Percentiles rank a stretch among this genome's conserved stretches.
Conservation (phyloP, 2,797 vertebrate species). For the Acridotheres tristis region DNA sequence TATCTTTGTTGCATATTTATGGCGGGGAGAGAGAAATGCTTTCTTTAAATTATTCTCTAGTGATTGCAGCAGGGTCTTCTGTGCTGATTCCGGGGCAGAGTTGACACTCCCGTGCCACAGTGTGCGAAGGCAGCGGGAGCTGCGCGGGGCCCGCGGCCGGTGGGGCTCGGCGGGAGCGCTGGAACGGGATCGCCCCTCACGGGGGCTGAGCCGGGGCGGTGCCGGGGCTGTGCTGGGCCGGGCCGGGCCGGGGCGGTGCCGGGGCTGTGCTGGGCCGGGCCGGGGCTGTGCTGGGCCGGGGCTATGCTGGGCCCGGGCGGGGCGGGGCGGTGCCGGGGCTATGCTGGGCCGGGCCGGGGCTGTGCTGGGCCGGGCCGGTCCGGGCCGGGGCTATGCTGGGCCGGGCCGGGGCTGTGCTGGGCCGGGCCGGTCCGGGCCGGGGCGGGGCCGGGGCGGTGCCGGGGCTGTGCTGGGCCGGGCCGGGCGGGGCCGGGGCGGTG, state of each 20-base stretch:
- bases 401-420: no score
- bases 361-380: no score
- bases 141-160: not conserved
- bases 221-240: not conserved
- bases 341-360: not conserved
- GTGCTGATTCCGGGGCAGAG: not conserved
- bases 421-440: no score
- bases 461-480: no score
- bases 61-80: rapidly evolving
- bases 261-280: no score
- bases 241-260: no score
- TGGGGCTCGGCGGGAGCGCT: not conserved
- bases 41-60: not conserved
- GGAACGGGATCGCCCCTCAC: rapidly evolving
- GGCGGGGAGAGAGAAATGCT: not conserved
- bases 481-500: no score
- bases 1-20: not conserved
- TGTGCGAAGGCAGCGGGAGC: not conserved
- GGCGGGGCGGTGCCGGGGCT: not conserved
- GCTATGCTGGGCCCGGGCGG: no score
- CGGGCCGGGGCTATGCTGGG: no score
- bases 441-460: not conserved
- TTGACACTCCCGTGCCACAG: not conserved
- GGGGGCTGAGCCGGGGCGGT: not conserved
- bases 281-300: no score